A percentile compares a stretch with the other conserved stretches of the same genome.
phyloP scores from a whole-genome alignment of 1,140 invertebrate species.

The Drosophila paulistorum region DNA sequence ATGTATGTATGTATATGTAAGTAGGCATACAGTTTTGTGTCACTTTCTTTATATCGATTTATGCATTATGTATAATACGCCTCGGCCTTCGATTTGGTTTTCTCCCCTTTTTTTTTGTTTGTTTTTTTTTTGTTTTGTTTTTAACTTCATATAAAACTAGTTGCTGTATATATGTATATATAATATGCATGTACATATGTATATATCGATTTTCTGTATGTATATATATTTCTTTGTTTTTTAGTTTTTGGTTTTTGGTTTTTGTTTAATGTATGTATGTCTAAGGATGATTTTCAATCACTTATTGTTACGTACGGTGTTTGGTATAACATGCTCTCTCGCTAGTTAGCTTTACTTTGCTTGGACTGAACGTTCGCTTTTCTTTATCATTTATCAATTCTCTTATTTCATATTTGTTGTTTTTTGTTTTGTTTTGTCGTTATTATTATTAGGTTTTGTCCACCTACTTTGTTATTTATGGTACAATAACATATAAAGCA shows the following conservation, averaged over 20 bases:
- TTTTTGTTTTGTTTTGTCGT: neutral
- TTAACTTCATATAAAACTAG: constrained; percentile 13
- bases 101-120: neutral
- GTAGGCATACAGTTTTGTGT: constrained; percentile 12
- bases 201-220: constrained; percentile 17
- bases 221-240: constrained; percentile 34
- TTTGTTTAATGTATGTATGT: constrained; percentile 44
- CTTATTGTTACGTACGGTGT: constrained; percentile 83
- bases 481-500: constrained; percentile 67
- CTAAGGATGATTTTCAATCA: constrained; percentile 82
- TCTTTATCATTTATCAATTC: neutral
- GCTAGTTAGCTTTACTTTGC: constrained; percentile 34
- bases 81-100: constrained; percentile 2
- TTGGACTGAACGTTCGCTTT: constrained; percentile 50
- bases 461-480: neutral
- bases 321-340: constrained; percentile 66
- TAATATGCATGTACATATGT: constrained; percentile 28
- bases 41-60: constrained; percentile 5
- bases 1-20: constrained; percentile 22
- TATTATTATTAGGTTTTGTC: constrained; percentile 20
- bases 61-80: constrained; percentile 15
- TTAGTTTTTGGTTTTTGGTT: neutral
- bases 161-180: constrained; percentile 11
- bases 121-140: neutral
- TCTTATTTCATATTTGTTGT: constrained; percentile 25